Conservation (phyloP, 2,888 invertebrate genomes). For the Stratiomys singularior region DNA sequence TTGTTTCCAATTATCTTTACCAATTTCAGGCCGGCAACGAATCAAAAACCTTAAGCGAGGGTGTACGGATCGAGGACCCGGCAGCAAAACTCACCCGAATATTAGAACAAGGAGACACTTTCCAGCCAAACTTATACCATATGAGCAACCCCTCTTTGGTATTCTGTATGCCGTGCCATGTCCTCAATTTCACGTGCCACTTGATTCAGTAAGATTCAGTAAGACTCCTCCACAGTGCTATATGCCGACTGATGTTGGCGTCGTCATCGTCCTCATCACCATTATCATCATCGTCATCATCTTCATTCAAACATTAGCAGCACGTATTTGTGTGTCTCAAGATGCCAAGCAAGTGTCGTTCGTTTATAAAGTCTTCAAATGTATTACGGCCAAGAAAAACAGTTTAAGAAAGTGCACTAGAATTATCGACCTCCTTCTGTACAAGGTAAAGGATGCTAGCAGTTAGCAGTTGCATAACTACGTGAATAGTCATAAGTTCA, state of each 20-base stretch:
- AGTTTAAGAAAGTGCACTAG: background rate
- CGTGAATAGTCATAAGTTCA: background rate
- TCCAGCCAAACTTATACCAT: background rate
- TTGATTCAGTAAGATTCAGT: conserved; percentile 34
- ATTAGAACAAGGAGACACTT: background rate
- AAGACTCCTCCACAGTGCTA: background rate
- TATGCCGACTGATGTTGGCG: background rate
- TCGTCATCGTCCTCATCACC: background rate
- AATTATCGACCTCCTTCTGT: background rate
- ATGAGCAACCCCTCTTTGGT: background rate
- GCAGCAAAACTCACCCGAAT: too few relatives aligned
- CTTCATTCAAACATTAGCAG: conserved; percentile 1
- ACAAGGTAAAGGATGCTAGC: background rate
- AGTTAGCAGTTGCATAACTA: background rate
- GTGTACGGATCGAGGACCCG: too few relatives aligned
- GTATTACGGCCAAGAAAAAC: background rate
- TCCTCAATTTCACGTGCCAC: conserved; percentile 41
- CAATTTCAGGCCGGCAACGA: too few relatives aligned
- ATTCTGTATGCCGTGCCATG: conserved; percentile 6
- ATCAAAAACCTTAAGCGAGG: too few relatives aligned
- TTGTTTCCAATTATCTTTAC: too few relatives aligned
- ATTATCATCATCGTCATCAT: background rate
- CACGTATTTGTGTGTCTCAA: conserved; percentile 24
- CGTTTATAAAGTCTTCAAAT: background rate
- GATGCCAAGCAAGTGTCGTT: background rate